Percentiles rank a stretch among this genome's conserved stretches.
These are phyloP conservation scores for Chaetodon auriga DNA, from an alignment of 2,113 vertebrate species.

Conservation along the genomic window DNA sequence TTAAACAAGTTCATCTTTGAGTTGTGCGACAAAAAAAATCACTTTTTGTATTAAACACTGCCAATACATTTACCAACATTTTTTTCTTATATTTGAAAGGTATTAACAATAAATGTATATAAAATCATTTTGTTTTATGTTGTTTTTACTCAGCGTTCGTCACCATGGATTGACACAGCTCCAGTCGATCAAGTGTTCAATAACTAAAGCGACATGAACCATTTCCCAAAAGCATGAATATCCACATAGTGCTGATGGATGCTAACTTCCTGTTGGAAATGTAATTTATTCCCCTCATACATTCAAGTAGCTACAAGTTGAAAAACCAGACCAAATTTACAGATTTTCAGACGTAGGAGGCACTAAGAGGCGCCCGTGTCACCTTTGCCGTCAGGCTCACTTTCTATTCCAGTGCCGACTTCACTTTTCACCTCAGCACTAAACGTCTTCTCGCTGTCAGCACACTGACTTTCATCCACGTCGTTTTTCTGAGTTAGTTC, in stretches of 20 bases:
- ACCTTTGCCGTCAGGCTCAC: background rate
- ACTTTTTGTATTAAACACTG: conserved; percentile 74
- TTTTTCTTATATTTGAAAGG: conserved; percentile 66
- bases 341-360: background rate
- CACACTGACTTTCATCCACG: background rate
- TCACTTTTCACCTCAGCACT: conserved; percentile 16
- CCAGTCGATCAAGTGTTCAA: background rate
- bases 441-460: background rate
- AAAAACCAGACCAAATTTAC: background rate
- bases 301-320: background rate
- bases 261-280: too few relatives aligned
- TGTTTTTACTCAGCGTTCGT: conserved; percentile 9
- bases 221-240: conserved; percentile 15
- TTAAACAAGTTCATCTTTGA: conserved; percentile 41
- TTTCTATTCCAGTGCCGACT: background rate
- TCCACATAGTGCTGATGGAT: background rate
- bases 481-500: conserved; percentile 23
- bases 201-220: background rate
- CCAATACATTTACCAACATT: conserved; percentile 61
- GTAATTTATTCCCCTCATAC: background rate
- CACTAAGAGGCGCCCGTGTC: background rate
- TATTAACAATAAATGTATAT: conserved; percentile 76
- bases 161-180: background rate
- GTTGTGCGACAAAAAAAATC: conserved; percentile 43
- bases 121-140: conserved; percentile 34